phyloP scores from a whole-genome alignment of 2,113 vertebrate species.

The Callipepla californica region DNA sequence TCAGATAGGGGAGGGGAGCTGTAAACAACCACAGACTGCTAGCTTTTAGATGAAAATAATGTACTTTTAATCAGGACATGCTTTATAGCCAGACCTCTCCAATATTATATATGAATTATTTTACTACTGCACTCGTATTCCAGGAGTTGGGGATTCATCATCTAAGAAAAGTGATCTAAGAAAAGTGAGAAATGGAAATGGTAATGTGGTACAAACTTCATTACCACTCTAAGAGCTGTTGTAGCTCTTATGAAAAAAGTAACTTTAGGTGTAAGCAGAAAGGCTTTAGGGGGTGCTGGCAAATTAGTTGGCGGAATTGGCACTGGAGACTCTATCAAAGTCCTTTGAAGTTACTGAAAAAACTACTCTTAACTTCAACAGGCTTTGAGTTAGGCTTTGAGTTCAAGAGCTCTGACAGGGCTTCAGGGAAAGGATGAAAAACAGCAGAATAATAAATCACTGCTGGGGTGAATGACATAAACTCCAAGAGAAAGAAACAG shows the following conservation, averaged over 20 bases:
- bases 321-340: background rate
- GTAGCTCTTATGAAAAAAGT: background rate
- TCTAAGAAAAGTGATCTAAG: background rate
- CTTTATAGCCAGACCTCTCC: background rate
- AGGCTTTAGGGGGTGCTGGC: accelerated
- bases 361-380: background rate
- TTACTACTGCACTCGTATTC: background rate
- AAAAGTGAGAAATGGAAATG: background rate
- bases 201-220: background rate
- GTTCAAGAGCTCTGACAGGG: background rate
- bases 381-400: background rate
- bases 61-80: background rate
- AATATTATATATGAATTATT: background rate
- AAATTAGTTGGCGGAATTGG: background rate
- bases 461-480: background rate
- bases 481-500: background rate
- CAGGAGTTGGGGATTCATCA: background rate
- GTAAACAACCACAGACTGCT: background rate
- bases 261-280: background rate
- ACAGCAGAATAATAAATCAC: background rate
- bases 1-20: background rate
- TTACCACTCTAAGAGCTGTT: background rate
- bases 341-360: background rate
- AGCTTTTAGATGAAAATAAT: background rate
- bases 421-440: slow-evolving; percentile 15